A percentile compares a stretch with the other conserved stretches of the same genome.
These are phyloP conservation scores for Miichthys miiuy DNA, from an alignment of 2,797 vertebrate species.

Conservation along the genomic window DNA sequence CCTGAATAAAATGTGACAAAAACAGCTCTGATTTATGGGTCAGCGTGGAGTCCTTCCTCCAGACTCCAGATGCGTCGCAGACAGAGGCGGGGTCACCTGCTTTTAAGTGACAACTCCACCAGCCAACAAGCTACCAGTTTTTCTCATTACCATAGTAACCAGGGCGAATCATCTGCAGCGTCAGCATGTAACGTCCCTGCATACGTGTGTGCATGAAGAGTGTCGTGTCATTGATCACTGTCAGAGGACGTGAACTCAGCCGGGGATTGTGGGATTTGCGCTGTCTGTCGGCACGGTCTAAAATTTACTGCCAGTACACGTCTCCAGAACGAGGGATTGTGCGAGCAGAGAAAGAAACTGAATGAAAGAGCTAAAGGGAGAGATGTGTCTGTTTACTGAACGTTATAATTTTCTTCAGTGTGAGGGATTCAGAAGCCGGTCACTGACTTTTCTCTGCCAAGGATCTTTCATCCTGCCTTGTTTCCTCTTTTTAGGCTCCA, in stretches of 20 bases:
- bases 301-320: constrained; percentile 45
- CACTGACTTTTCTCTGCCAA: constrained; percentile 17
- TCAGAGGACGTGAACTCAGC: constrained; percentile 43
- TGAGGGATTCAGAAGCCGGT: background rate
- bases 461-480: constrained; percentile 26
- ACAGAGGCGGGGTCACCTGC: constrained; percentile 11
- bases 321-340: background rate
- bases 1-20: constrained; percentile 11
- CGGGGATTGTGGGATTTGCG: constrained; percentile 64
- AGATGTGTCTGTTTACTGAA: background rate
- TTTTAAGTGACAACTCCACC: constrained; percentile 20
- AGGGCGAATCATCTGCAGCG: constrained; percentile 31
- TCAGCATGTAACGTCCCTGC: constrained; percentile 42
- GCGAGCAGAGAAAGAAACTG: background rate
- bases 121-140: constrained; percentile 13
- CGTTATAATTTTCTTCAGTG: constrained; percentile 4
- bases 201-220: background rate
- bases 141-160: constrained; percentile 57
- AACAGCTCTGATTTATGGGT: background rate
- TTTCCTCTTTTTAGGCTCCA: constrained; percentile 28
- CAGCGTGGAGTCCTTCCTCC: background rate
- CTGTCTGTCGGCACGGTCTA: constrained; percentile 35
- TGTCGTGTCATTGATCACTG: constrained; percentile 58
- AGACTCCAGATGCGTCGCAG: constrained; percentile 30
- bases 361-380: background rate